phyloP scores from a whole-genome alignment of 2,113 vertebrate species.

The Ctenodactylus gundi region DNA sequence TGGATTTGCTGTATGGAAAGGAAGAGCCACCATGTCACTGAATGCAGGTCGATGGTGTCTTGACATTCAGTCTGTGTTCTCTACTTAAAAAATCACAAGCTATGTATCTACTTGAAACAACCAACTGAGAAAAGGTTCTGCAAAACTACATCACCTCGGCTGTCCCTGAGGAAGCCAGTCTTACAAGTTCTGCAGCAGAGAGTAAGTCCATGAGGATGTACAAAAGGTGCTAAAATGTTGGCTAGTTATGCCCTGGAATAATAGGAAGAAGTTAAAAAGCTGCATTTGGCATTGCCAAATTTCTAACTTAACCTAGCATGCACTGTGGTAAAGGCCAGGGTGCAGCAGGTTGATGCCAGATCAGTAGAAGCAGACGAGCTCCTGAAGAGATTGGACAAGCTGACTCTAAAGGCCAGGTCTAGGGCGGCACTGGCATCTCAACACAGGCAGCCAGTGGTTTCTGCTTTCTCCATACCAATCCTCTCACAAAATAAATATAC shows the following conservation, averaged over 20 bases:
- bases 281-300: accelerated
- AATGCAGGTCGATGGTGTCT: not conserved
- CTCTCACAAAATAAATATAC: not conserved
- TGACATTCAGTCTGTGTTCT: not conserved
- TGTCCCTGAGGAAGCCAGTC: not conserved
- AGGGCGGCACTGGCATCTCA: not conserved
- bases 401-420: not conserved
- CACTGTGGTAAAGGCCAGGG: not conserved
- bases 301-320: not conserved
- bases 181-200: not conserved
- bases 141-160: not conserved
- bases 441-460: not conserved
- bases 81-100: not conserved
- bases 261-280: not conserved
- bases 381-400: not conserved
- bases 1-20: not conserved
- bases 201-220: not conserved
- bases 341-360: not conserved
- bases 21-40: not conserved
- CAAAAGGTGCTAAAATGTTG: not conserved
- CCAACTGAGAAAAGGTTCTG: not conserved
- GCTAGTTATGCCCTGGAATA: not conserved
- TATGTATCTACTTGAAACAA: not conserved
- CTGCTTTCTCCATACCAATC: not conserved
- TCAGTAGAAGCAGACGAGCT: not conserved